phyloP scores from a whole-genome alignment of 2,797 vertebrate genomes.

The Petrocephalus schoutedeni region DNA sequence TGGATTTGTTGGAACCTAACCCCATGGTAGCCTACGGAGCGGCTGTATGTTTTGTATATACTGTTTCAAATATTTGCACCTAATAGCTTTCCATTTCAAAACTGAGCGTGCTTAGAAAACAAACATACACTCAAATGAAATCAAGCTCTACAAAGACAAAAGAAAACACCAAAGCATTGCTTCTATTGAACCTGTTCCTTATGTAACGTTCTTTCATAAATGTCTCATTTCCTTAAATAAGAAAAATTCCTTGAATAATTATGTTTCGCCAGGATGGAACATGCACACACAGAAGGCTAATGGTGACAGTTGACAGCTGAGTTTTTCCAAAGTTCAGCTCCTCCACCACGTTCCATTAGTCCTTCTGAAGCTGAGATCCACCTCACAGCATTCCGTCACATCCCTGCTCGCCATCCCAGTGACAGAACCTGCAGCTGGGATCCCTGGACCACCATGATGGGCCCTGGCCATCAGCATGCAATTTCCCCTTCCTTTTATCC shows the following conservation, averaged over 20 bases:
- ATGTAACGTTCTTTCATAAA: neutral
- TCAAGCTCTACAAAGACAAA: neutral
- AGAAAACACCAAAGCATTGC: neutral
- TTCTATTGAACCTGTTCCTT: neutral
- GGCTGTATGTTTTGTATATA: neutral
- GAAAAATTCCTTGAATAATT: neutral
- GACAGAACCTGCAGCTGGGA: conserved; percentile 38
- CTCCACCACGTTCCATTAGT: neutral
- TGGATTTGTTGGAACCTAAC: too few species aligned
- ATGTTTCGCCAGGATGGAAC: neutral
- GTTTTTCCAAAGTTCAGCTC: neutral
- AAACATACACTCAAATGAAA: neutral
- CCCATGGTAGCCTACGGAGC: too few species aligned
- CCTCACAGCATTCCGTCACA: neutral
- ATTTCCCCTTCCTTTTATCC: conserved; percentile 75
- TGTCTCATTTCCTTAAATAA: neutral
- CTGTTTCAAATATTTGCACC: neutral
- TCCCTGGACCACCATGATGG: conserved; percentile 62
- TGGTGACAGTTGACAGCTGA: neutral
- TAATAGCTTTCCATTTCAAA: neutral
- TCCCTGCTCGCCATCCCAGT: neutral
- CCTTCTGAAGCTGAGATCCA: neutral
- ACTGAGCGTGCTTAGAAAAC: neutral
- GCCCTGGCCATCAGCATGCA: conserved; percentile 68
- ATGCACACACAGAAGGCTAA: neutral